These are phyloP conservation scores for Miniopterus natalensis DNA, from an alignment of 2,113 vertebrate genomes.

Conservation along the genomic window DNA sequence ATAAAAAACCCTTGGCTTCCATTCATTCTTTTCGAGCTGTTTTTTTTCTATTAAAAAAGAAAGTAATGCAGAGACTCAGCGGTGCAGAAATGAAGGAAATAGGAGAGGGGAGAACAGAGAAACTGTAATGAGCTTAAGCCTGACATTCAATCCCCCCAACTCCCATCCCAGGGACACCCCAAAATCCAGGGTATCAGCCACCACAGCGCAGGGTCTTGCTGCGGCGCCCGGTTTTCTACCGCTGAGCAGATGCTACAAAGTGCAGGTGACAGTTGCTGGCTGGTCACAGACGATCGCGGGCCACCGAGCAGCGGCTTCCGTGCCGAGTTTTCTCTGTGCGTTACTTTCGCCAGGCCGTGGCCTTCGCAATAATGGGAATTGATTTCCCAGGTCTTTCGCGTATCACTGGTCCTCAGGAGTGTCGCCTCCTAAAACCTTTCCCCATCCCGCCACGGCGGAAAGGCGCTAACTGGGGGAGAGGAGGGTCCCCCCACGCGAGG, in stretches of 20 bases:
- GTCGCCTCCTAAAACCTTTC: conserved; percentile 83
- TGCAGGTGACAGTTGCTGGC: conserved; percentile 69
- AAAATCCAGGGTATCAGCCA: not conserved
- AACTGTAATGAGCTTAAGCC: not conserved
- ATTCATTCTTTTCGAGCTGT: not conserved
- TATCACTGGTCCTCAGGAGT: conserved; percentile 85
- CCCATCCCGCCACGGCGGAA: conserved; percentile 73
- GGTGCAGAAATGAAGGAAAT: not conserved
- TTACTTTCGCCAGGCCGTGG: conserved; percentile 84
- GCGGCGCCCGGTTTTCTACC: not conserved
- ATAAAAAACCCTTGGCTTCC: not conserved
- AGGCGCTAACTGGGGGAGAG: conserved; percentile 85
- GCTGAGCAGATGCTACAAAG: conserved; percentile 63
- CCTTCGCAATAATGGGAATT: conserved; percentile 87
- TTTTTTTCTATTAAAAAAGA: not conserved
- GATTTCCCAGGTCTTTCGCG: conserved; percentile 86
- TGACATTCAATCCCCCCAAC: not conserved
- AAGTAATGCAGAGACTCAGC: not conserved
- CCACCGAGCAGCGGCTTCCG: conserved; percentile 80
- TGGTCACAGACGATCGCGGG: conserved; percentile 69
- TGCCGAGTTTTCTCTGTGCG: conserved; percentile 76
- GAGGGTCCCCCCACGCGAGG: conserved; percentile 84
- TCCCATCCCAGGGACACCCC: not conserved
- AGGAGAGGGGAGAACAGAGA: not conserved
- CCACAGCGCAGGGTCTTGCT: not conserved